Percentiles rank a stretch among this genome's conserved stretches.
Conservation (phyloP, 2,888 invertebrate genomes). For the Macaria liturata region DNA sequence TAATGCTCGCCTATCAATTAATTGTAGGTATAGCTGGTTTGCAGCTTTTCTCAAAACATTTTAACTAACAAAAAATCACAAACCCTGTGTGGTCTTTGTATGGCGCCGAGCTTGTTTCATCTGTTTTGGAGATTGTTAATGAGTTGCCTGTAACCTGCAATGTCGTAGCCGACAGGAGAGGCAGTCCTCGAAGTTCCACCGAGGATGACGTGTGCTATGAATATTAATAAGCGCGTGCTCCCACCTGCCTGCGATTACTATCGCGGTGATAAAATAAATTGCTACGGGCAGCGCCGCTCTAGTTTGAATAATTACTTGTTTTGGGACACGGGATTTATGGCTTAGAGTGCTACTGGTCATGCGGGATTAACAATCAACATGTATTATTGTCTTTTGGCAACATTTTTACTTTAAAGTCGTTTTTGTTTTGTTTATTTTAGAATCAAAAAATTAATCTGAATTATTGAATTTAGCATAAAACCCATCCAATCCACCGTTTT, state of each 20-base stretch:
- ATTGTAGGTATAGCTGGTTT: no score
- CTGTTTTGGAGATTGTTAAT: neutral
- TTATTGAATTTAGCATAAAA: no score
- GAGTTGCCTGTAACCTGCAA: conserved; percentile 9
- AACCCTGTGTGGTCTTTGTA: no score
- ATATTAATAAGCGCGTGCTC: conserved; percentile 70
- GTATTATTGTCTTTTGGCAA: no score
- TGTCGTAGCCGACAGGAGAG: conserved; percentile 4
- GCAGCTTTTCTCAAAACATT: no score
- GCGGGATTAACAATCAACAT: neutral
- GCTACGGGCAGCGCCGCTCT: conserved; percentile 37
- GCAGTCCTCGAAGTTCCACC: conserved; percentile 49
- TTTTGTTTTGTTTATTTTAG: no score
- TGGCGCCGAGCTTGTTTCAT: no score
- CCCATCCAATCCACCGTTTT: no score
- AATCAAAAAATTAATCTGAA: no score
- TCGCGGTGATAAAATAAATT: conserved; percentile 56
- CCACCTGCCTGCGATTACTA: conserved; percentile 63
- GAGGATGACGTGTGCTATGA: conserved; percentile 65
- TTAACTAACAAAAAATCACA: no score
- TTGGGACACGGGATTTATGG: conserved; percentile 19
- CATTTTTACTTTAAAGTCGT: no score
- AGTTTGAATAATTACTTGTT: conserved; percentile 43
- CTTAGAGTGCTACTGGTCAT: neutral
- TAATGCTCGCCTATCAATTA: no score